A percentile compares a stretch with the other conserved stretches of the same genome.
These are phyloP conservation scores for Tanytarsus gracilentus DNA, from an alignment of 2,888 invertebrate species.

Conservation along the genomic window DNA sequence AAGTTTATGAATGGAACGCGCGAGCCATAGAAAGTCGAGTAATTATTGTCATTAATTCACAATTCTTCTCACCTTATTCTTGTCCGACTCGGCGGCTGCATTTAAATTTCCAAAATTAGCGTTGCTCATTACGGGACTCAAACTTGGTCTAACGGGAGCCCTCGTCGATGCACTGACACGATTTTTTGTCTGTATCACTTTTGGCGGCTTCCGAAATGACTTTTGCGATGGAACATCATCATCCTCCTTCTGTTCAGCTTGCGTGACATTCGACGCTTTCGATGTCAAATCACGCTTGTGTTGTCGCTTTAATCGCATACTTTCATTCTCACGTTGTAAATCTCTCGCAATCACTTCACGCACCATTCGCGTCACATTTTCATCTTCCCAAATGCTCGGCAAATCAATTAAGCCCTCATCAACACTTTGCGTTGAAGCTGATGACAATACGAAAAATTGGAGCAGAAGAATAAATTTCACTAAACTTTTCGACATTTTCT, in stretches of 20 bases:
- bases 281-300: constrained; percentile 14
- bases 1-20: no score
- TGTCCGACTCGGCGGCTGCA: background rate
- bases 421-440: background rate
- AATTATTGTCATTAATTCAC: background rate
- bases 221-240: background rate
- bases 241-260: background rate
- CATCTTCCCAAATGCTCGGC: constrained; percentile 22
- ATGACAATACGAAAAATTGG: constrained; percentile 6
- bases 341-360: constrained; percentile 11
- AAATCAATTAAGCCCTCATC: background rate
- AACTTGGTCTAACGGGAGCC: constrained; percentile 1
- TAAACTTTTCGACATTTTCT: constrained; percentile 19
- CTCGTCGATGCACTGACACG: background rate
- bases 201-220: background rate
- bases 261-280: background rate
- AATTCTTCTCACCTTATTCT: background rate
- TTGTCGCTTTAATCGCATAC: background rate
- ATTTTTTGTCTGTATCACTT: constrained; percentile 1
- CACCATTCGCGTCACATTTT: constrained; percentile 17
- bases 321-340: constrained; percentile 1
- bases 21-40: background rate
- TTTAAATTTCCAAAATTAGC: background rate
- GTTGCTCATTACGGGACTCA: background rate
- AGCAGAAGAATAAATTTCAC: constrained; percentile 18